Conservation (phyloP, 1,140 invertebrate genomes). For the Saccostrea glomerata region DNA sequence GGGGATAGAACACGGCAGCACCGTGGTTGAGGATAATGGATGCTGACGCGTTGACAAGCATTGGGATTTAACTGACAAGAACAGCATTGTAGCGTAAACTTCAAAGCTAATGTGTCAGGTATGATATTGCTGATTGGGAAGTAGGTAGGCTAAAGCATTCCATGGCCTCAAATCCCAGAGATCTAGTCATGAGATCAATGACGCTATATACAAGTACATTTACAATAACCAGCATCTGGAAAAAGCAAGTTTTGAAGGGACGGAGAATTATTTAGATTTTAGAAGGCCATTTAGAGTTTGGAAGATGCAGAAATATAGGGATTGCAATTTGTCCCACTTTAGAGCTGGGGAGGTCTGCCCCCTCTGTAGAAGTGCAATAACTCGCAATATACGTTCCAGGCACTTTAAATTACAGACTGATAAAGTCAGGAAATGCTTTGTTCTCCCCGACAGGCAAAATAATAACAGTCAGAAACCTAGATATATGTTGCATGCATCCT, state of each 20-base stretch:
- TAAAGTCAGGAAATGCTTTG: constrained; percentile 34
- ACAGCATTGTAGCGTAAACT: constrained; percentile 24
- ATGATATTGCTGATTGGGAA: constrained; percentile 34
- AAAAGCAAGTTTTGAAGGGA: constrained; percentile 1
- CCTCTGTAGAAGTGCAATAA: constrained; percentile 32
- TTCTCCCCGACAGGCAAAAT: constrained; percentile 35
- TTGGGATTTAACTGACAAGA: constrained; percentile 34
- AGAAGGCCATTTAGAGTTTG: background rate
- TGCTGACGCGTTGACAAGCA: constrained; percentile 29
- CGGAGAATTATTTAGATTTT: background rate
- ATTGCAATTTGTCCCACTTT: constrained; percentile 33
- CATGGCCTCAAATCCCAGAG: background rate
- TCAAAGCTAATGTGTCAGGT: constrained; percentile 33
- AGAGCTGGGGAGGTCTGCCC: constrained; percentile 7
- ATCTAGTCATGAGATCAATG: background rate
- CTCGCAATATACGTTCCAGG: constrained; percentile 35
- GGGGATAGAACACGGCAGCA: background rate
- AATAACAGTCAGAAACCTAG: constrained; percentile 24
- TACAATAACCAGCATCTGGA: background rate
- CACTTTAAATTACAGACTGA: constrained; percentile 36
- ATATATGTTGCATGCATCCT: constrained; percentile 36
- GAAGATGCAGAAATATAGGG: background rate
- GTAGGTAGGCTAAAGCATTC: background rate
- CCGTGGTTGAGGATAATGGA: constrained; percentile 12
- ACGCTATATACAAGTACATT: background rate